phyloP scores from a whole-genome alignment of 2,797 vertebrate species.

The Enteromius thamalakanensis region DNA sequence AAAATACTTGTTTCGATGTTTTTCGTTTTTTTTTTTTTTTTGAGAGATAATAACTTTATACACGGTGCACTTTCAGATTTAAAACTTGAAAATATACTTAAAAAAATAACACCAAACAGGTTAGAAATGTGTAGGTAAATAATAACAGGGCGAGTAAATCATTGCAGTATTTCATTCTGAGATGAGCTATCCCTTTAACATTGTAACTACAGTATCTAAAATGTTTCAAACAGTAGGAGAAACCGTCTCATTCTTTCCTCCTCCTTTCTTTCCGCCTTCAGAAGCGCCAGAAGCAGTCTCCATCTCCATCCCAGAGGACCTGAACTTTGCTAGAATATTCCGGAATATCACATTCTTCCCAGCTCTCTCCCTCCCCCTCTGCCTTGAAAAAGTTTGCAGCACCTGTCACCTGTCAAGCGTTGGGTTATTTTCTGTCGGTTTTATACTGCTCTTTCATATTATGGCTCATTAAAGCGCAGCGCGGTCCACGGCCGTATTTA shows the following conservation, averaged over 20 bases:
- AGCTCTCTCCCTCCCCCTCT: conserved; percentile 43
- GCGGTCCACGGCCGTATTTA: conserved; percentile 77
- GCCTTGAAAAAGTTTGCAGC: conserved; percentile 67
- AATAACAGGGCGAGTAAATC: background rate
- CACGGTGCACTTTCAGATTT: too few species aligned
- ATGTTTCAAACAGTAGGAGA: conserved; percentile 47
- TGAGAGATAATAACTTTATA: too few species aligned
- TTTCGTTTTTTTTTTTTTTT: too few species aligned
- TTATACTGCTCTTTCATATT: conserved; percentile 83
- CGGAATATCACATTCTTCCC: conserved; percentile 61
- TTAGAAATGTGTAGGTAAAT: background rate
- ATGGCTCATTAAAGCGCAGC: conserved; percentile 87
- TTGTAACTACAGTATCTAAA: conserved; percentile 54
- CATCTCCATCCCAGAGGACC: conserved; percentile 67
- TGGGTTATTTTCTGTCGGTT: conserved; percentile 80
- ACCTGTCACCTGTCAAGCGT: conserved; percentile 82
- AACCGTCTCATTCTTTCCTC: conserved; percentile 30
- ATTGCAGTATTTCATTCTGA: background rate
- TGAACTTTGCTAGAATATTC: conserved; percentile 74
- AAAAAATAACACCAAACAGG: background rate
- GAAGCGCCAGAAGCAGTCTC: conserved; percentile 76
- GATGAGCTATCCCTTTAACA: conserved; percentile 16
- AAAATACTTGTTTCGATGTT: too few species aligned
- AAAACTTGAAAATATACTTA: background rate
- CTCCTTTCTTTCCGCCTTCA: conserved; percentile 43